Percentiles rank a stretch among this genome's conserved stretches.
Evolutionary conservation across 2,113 vertebrate species (phyloP).

Genomic region (Spermophilus dauricus): DNA sequence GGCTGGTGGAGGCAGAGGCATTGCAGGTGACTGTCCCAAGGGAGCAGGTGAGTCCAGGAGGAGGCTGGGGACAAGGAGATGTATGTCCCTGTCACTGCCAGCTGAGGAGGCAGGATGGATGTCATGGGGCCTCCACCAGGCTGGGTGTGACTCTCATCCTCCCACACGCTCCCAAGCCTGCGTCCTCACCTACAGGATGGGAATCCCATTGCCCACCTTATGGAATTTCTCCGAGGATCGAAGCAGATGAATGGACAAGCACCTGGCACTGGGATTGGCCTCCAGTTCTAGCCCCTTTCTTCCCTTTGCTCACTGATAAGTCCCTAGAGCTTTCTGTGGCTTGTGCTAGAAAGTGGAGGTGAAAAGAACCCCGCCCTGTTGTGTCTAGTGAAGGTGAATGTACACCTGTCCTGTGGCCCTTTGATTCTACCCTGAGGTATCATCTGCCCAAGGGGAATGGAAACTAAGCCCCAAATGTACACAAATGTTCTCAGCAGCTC

Average conservation of each 20-base stretch:
- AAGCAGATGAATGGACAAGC: neutral
- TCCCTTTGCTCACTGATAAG: neutral
- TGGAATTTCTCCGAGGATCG: neutral
- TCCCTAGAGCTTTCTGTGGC: neutral
- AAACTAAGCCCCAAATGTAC: neutral
- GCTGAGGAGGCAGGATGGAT: neutral
- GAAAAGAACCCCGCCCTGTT: neutral
- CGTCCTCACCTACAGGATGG: neutral
- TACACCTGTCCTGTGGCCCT: neutral
- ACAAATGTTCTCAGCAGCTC: neutral
- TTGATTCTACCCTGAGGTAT: neutral
- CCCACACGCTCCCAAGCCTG: neutral
- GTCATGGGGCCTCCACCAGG: neutral
- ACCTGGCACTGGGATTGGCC: neutral
- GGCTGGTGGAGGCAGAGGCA: neutral
- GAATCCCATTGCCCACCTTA: neutral
- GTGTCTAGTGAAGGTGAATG: neutral
- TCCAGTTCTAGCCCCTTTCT: neutral
- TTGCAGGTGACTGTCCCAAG: accelerated
- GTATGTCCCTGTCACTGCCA: accelerated
- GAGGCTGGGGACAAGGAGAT: neutral
- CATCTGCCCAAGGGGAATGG: neutral
- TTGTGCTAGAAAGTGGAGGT: neutral
- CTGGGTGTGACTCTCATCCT: neutral
- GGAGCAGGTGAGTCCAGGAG: too few species aligned